Conservation (phyloP, 2,113 vertebrate genomes). For the Zosterops borbonicus region DNA sequence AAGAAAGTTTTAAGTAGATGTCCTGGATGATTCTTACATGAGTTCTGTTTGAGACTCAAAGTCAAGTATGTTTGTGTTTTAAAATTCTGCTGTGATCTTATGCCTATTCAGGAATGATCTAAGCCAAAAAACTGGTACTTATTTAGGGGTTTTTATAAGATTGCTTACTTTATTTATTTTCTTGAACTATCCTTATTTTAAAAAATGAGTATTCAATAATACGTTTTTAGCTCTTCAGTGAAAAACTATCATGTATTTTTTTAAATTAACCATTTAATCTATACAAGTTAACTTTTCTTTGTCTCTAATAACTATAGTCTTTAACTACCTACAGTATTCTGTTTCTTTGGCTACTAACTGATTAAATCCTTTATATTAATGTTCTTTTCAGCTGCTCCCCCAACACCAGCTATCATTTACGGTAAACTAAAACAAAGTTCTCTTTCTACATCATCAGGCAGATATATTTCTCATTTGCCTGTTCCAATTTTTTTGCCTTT, state of each 20-base stretch:
- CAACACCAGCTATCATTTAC: constrained; percentile 87
- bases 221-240: background rate
- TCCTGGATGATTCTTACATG: background rate
- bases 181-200: background rate
- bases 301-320: constrained; percentile 12
- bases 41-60: background rate
- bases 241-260: background rate
- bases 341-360: constrained; percentile 74
- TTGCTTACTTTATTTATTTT: background rate
- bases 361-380: constrained; percentile 84
- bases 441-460: constrained; percentile 63
- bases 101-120: background rate
- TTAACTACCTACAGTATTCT: constrained; percentile 53
- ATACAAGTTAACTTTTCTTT: constrained; percentile 19
- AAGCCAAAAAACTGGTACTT: background rate
- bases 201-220: background rate
- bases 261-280: background rate
- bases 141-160: background rate
- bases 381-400: constrained; percentile 89
- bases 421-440: constrained; percentile 86
- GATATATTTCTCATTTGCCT: constrained; percentile 45
- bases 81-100: background rate
- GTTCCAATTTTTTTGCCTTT: background rate
- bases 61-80: background rate
- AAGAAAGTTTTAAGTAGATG: background rate